These are phyloP conservation scores for Folsomia manolachei DNA, from an alignment of 2,888 invertebrate genomes.

Conservation along the genomic window DNA sequence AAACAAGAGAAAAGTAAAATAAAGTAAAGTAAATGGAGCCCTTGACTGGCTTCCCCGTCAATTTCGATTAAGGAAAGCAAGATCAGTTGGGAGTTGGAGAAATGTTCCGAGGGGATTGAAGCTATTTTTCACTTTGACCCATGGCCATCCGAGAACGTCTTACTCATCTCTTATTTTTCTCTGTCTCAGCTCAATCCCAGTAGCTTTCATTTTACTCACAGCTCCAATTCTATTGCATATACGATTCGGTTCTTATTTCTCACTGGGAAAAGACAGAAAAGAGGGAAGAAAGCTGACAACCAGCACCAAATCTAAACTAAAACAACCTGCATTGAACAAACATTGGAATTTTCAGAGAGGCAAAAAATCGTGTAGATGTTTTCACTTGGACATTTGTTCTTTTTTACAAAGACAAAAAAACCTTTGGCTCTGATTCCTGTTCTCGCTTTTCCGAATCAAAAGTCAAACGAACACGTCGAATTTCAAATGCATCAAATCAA, in stretches of 20 bases:
- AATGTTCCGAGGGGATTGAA: slow-evolving; percentile 35
- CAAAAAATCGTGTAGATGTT: background rate
- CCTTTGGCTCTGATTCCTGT: background rate
- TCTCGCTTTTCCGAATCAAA: too few relatives aligned
- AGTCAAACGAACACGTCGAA: background rate
- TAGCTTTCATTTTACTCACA: background rate
- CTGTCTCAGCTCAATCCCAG: slow-evolving; percentile 18
- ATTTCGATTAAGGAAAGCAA: slow-evolving; percentile 35
- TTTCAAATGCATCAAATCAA: background rate
- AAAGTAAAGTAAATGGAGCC: slow-evolving; percentile 13
- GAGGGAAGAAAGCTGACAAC: background rate
- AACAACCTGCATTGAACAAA: too few relatives aligned
- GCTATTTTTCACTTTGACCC: slow-evolving; percentile 40
- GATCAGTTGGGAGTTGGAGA: slow-evolving; percentile 28
- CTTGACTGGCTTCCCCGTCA: slow-evolving; percentile 32
- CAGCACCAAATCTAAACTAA: background rate
- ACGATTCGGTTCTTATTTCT: background rate
- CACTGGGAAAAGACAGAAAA: too few relatives aligned
- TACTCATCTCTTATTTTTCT: slow-evolving; percentile 16
- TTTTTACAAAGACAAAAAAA: background rate
- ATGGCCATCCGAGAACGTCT: slow-evolving; percentile 26
- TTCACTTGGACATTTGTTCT: background rate
- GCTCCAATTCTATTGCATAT: background rate
- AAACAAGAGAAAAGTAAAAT: background rate
- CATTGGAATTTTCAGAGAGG: background rate